Evolutionary conservation across 2,888 invertebrate species (phyloP), one percentile per base, ranked within the genome.

Genomic region (Hermaeophaga mercurialis): DNA sequence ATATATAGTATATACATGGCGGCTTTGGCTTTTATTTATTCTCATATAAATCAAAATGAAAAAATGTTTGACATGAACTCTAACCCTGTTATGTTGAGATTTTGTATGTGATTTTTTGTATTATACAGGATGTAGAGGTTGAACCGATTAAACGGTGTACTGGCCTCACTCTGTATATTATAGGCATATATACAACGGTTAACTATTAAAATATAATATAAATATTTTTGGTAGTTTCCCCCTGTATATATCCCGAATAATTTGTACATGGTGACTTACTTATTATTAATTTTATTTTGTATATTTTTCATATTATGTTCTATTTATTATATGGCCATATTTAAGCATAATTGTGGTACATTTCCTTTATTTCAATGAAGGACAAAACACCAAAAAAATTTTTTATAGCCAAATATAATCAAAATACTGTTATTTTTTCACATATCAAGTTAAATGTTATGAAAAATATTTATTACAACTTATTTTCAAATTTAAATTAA

Each of bases 341-440:
- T 43, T 43, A 24, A 14, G 26, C 12, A 11, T 39, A 18, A 11
- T 39, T 39, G 33, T 54, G 48, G 12, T 39, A 17, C 33, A 41
- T 46, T 52, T 9, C 34, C 39, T 54, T 28, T 39, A 12, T 38
- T 36, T 56, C 33, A 60, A 44, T 43, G 39, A 63, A 59, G 63
- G 61, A 58, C 54, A 55, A 62, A 62, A 63, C 65, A 65, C 63
- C 63, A 65, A 65, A 54, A 57, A 19, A 58, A 63, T 62, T 54
- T 56, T 59, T 64, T 57, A 54, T 59, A 62, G 59, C 45, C 53
- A 58, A 62, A 54, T 62, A 62, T 61, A 63, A 63, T 60, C 56
- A 61, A 63, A 61, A 62, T 56, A 56, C 55, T 55, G 56, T 64
- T 64, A 63, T 69, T 67, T 67, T 69, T 69, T 64, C 66, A 69